Base-by-base conservation (phyloP, 2,797 vertebrate species). In the Centropyge bicolor region DNA sequence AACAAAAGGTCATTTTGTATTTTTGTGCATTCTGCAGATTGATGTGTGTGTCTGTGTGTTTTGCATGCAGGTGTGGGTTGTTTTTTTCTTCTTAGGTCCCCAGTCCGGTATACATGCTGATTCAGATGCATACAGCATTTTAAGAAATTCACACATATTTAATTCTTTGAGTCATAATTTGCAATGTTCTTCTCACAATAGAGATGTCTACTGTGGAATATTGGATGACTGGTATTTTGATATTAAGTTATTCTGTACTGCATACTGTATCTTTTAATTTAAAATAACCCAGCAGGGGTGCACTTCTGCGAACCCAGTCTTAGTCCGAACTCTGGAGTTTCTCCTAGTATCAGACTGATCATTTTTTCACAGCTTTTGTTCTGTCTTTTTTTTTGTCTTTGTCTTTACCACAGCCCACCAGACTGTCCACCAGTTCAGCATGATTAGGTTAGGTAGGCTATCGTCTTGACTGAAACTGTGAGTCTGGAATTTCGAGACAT, bases 121-220 rank as follows among this genome's bases (percentile, higher is more conserved):
- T 57, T 52, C 31, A 69, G 63, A 31, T 70, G 4, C 19, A 41
- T 22, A 13, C 31, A 48, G 6, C 43, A 63, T 60, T 55, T 36
- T 17, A 24, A 43, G n/a, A 64, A 43, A 64, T 43, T 35, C 7
- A 24, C 51, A 17, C 5, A 52, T 31, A 31, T 48, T 71, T 52
- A 63, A 4, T 38, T 70, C 1, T 52, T 61, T 70, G 5, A 75
- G 57, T 67, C 16, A 56, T 46, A 19, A 56, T 41, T 48, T 45
- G 13, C 57, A 27, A n/a, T 3, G 8, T 48, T 24, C 0, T 20
- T 65, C 7, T 60, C 22, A 31, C 10, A 12, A 45, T 24, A 11
- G 19, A 71, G 1, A 54, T 67, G 40, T 46, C 14, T 63, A 41
- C n/a, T 43, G 24, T 48, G 4, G 24, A 54, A 56, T 22, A 11